Evolutionary conservation across 2,888 invertebrate genomes (phyloP).

Genomic region (Polymixis flavicincta): DNA sequence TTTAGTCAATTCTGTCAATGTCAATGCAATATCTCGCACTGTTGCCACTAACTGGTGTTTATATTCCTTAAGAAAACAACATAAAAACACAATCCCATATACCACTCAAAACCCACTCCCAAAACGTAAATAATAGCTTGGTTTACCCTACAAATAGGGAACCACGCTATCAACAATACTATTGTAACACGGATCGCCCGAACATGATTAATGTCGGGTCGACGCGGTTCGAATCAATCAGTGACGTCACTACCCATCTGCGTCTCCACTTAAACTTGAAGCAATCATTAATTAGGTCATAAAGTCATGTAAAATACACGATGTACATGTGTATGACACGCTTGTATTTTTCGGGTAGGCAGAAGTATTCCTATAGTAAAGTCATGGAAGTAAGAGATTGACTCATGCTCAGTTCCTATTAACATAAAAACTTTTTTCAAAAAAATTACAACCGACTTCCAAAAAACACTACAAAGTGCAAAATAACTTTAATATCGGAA

Average conservation of each 20-base stretch:
- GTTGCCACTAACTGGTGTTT: not conserved
- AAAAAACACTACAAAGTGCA: no score
- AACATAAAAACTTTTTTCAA: no score
- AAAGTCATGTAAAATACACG: conserved; percentile 25
- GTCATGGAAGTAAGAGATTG: not conserved
- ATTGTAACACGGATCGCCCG: conserved; percentile 64
- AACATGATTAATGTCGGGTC: conserved; percentile 78
- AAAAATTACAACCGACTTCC: no score
- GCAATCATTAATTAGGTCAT: conserved; percentile 49
- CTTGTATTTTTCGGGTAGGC: not conserved
- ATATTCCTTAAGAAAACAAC: not conserved
- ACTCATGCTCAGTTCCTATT: no score
- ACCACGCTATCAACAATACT: conserved; percentile 60
- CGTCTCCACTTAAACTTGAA: conserved; percentile 68
- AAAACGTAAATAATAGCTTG: conserved; percentile 46
- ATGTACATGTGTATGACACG: no score
- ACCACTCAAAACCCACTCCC: conserved; percentile 12
- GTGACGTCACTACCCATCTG: conserved; percentile 75
- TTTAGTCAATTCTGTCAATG: not conserved
- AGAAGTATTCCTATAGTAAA: not conserved
- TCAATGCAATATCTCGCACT: not conserved
- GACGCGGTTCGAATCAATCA: conserved; percentile 79
- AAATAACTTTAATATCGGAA: no score
- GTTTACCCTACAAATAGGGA: conserved; percentile 54
- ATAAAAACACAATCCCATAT: not conserved